These are phyloP conservation scores for Platyrinchus mystaceus DNA, from an alignment of 2,797 vertebrate species.

Conservation along the genomic window DNA sequence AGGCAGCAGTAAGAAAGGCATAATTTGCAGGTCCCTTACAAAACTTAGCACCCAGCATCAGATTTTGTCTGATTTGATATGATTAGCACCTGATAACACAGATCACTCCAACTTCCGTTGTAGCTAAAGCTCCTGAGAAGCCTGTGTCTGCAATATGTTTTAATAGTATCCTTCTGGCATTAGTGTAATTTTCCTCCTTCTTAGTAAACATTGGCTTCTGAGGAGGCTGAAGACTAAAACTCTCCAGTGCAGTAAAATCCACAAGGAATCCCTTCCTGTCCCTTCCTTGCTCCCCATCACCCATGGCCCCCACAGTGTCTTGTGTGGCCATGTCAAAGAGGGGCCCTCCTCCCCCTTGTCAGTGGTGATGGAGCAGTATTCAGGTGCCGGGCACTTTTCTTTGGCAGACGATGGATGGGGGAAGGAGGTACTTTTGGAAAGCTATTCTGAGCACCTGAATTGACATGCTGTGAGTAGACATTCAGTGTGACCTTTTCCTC, in stretches of 20 bases:
- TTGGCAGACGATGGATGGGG: neutral
- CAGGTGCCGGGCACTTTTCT: neutral
- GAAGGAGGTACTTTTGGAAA: neutral
- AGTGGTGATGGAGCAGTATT: neutral
- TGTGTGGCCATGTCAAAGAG: accelerated
- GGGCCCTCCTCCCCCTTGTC: neutral
- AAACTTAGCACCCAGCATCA: neutral
- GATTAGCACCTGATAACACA: neutral
- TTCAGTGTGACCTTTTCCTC: neutral
- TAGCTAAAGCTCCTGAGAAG: neutral
- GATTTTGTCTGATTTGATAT: neutral
- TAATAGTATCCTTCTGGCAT: neutral
- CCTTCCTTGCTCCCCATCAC: neutral
- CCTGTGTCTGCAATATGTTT: neutral
- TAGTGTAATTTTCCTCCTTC: neutral
- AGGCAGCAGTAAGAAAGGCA: neutral
- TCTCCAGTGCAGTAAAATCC: neutral
- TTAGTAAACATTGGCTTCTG: neutral
- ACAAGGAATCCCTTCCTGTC: neutral
- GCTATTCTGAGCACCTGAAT: neutral
- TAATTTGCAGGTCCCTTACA: neutral
- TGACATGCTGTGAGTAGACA: neutral
- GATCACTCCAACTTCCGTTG: neutral
- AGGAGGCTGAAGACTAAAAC: neutral
- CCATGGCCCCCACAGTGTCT: accelerated